Conservation (phyloP, 2,113 vertebrate genomes). For the Semnornis frantzii region DNA sequence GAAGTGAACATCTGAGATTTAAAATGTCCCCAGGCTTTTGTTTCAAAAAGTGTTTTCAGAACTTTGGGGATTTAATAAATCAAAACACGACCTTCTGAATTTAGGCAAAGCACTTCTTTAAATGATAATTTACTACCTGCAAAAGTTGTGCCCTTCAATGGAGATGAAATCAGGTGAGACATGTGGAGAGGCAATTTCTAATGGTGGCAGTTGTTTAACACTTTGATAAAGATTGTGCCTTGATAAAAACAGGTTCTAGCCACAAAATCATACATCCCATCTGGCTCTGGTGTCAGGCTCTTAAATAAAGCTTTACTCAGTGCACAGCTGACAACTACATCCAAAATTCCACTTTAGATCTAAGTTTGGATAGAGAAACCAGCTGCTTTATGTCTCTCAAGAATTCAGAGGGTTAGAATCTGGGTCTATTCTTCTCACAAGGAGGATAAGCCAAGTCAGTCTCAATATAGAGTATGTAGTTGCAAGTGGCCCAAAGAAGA, state of each 20-base stretch:
- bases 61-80: not conserved
- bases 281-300: not conserved
- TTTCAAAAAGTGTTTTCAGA: not conserved
- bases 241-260: not conserved
- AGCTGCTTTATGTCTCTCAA: not conserved
- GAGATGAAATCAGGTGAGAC: not conserved
- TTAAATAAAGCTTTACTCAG: not conserved
- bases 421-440: not conserved
- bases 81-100: not conserved
- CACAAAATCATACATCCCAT: not conserved
- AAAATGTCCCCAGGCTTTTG: not conserved
- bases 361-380: not conserved
- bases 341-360: not conserved
- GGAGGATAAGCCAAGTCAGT: not conserved
- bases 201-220: not conserved
- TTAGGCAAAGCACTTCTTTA: not conserved
- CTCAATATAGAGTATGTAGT: accelerated
- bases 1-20: not conserved
- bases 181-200: not conserved
- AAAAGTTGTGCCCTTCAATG: not conserved
- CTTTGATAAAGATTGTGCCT: not conserved
- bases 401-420: not conserved
- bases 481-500: not conserved
- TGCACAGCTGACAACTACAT: not conserved
- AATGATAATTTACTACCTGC: not conserved